Evolutionary conservation across 2,888 invertebrate genomes (phyloP), one percentile per base, ranked within the genome.

Genomic region (Acleris sparsana): DNA sequence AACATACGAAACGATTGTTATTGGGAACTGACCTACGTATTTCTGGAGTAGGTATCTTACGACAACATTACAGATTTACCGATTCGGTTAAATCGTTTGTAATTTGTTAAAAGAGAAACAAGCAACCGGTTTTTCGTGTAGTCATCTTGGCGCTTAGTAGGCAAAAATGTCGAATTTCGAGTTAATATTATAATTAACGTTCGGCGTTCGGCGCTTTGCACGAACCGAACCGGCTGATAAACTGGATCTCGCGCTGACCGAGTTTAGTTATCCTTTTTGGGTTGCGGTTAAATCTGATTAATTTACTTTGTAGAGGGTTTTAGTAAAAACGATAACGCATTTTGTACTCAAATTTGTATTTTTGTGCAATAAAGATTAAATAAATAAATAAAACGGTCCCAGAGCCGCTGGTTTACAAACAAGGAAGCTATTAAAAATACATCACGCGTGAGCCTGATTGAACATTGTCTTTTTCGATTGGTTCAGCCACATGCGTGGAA

Each of bases 151-250:
- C 29, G 25, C 56, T 65, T 29, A 22, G 56, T 52, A 18, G 61
- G 18, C 62, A 62, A 62, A 62, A 62, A 62, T 66, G 61, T 48
- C 48, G 66, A 66, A 52, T 62, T 66, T 66, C 66, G 39, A 62
- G 66, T 66, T 39, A 9, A 11, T 39, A 39, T 39, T 62, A 18
- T 62, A 52, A 44, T 46, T 16, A 61, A 46, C 46, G 46, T 6
- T 29, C 33, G 44, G 11, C 25, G 20, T 43, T 16, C 22, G 17
- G 11, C 46, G 62, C 33, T 66, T 53, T 66, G 66, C 62, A 62
- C 53, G 56, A 48, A 49, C 61, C 53, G 56, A 48, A 49, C 61
- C 39, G 33, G 62, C 56, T 46, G 33, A 22, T 46, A 51, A 59
- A 49, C 49, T 59, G 48, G 65, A 52, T 33, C 25, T 53, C 46